Evolutionary conservation across 2,113 vertebrate genomes (phyloP).

Genomic region (Coryphaenoides rupestris): DNA sequence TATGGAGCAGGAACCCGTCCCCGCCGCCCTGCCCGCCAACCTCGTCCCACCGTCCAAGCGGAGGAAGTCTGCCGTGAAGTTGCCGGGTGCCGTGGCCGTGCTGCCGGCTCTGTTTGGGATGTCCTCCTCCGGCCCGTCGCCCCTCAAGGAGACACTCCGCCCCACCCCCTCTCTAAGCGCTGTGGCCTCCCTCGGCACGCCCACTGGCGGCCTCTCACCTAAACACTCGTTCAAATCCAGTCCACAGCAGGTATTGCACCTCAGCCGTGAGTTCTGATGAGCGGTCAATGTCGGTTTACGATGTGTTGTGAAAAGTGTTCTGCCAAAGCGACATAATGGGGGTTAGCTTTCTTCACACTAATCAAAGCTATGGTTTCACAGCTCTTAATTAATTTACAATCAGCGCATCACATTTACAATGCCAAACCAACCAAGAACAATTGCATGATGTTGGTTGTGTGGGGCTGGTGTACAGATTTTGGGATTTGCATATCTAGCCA

Average conservation of each 20-base stretch:
- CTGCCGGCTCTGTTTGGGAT: constrained; percentile 71
- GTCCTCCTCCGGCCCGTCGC: constrained; percentile 57
- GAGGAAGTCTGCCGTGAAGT: constrained; percentile 74
- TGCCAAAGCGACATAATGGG: too few relatives aligned
- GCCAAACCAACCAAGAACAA: too few relatives aligned
- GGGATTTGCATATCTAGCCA: too few relatives aligned
- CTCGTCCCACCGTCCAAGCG: constrained; percentile 90
- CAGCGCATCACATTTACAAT: too few relatives aligned
- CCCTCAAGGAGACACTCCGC: constrained; percentile 81
- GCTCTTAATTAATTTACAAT: too few relatives aligned
- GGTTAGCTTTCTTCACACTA: too few relatives aligned
- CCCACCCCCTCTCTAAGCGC: constrained; percentile 78
- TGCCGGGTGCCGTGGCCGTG: constrained; percentile 88
- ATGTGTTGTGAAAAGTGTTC: too few relatives aligned
- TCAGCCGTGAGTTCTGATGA: not conserved
- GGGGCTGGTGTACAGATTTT: too few relatives aligned
- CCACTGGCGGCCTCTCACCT: constrained; percentile 79
- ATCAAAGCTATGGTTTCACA: too few relatives aligned
- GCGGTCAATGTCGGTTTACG: not conserved
- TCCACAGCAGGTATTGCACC: constrained; percentile 74
- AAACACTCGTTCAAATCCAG: constrained; percentile 80
- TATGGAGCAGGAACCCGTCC: constrained; percentile 90
- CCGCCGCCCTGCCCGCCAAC: constrained; percentile 76
- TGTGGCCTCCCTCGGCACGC: constrained; percentile 69
- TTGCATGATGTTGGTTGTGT: too few relatives aligned